These are phyloP conservation scores for Hypomecis punctinalis DNA, from an alignment of 2,888 invertebrate genomes.

Conservation along the genomic window DNA sequence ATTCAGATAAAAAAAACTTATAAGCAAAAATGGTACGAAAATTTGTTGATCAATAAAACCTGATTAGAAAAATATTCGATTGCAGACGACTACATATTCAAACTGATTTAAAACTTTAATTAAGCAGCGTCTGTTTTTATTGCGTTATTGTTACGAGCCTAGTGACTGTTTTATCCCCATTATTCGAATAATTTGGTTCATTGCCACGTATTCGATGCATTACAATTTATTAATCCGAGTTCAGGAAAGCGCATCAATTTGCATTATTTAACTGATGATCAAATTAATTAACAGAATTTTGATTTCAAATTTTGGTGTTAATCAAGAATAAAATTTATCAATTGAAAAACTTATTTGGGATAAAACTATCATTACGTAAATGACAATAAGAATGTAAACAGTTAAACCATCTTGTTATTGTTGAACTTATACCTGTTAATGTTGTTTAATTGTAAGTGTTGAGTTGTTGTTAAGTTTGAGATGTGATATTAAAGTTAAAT, in stretches of 20 bases:
- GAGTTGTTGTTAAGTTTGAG: constrained; percentile 79
- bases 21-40: no score
- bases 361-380: constrained; percentile 70
- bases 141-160: constrained; percentile 43
- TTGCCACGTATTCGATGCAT: constrained; percentile 32
- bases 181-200: constrained; percentile 33
- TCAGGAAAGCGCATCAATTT: constrained; percentile 38
- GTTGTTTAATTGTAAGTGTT: constrained; percentile 77
- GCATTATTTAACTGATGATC: constrained; percentile 43
- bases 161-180: constrained; percentile 62
- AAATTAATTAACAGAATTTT: constrained; percentile 43
- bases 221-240: constrained; percentile 32
- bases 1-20: background rate
- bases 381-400: constrained; percentile 47
- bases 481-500: constrained; percentile 71
- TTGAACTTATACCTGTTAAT: constrained; percentile 61
- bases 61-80: background rate
- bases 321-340: background rate
- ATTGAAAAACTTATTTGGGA: constrained; percentile 47
- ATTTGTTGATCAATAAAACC: no score
- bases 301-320: no score
- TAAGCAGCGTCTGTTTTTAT: constrained; percentile 11
- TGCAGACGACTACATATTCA: background rate
- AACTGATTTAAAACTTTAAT: constrained; percentile 25
- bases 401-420: constrained; percentile 44